Evolutionary conservation across 2,888 invertebrate species (phyloP).

Genomic region (Synergus laeviventris): DNA sequence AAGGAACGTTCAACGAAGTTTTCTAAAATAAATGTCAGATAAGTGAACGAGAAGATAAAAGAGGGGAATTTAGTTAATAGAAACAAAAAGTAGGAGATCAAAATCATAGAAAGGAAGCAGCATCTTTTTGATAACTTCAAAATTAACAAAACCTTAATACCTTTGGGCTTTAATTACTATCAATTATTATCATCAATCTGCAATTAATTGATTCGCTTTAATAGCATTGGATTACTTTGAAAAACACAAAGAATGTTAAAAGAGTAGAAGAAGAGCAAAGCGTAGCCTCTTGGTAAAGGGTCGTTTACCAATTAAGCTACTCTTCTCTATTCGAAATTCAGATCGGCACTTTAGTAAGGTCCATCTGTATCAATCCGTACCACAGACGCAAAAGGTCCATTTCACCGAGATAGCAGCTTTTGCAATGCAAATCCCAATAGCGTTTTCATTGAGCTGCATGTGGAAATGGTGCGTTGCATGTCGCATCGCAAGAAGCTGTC

Average conservation of each 20-base stretch:
- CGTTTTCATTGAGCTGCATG: constrained; percentile 55
- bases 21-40: constrained; percentile 6
- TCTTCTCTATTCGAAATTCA: constrained; percentile 53
- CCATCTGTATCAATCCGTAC: constrained; percentile 46
- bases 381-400: constrained; percentile 47
- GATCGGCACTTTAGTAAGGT: constrained; percentile 45
- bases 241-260: no score
- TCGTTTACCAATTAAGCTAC: constrained; percentile 40
- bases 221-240: no score
- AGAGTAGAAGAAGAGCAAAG: no score
- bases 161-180: no score
- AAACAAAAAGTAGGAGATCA: no score
- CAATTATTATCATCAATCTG: no score
- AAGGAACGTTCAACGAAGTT: background rate
- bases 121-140: no score
- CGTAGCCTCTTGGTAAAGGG: constrained; percentile 12
- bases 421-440: constrained; percentile 68
- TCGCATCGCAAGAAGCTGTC: constrained; percentile 50
- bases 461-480: constrained; percentile 55
- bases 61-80: background rate
- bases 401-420: constrained; percentile 58
- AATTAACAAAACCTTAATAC: no score
- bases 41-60: constrained; percentile 11
- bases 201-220: no score
- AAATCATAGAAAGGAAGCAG: no score